phyloP scores from a whole-genome alignment of 2,113 vertebrate genomes.

The Oreamnos americanus region DNA sequence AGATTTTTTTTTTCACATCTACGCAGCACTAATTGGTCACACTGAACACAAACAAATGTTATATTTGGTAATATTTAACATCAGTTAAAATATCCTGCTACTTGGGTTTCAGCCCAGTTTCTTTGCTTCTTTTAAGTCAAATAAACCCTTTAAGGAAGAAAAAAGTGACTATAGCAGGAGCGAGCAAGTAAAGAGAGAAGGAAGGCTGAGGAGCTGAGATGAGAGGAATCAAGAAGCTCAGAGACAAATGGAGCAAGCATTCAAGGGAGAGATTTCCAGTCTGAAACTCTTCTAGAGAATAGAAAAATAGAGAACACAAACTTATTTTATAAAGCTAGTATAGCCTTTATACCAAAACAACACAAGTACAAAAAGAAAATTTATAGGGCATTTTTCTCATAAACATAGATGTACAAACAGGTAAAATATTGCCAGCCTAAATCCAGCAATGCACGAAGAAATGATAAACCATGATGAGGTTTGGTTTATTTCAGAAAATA shows the following conservation, averaged over 20 bases:
- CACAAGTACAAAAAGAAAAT: not conserved
- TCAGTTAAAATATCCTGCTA: conserved; percentile 17
- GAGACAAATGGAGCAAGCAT: not conserved
- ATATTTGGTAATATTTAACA: conserved; percentile 22
- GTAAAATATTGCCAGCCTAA: not conserved
- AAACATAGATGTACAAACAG: not conserved
- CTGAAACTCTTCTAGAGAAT: not conserved
- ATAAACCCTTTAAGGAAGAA: not conserved
- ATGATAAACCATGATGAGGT: not conserved
- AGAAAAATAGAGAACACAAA: not conserved
- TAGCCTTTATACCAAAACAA: not conserved
- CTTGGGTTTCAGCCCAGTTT: not conserved
- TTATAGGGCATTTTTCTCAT: not conserved
- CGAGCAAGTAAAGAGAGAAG: not conserved
- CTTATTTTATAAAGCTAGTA: not conserved
- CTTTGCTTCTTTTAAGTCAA: conserved; percentile 15
- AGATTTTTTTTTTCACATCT: not conserved
- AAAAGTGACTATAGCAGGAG: not conserved
- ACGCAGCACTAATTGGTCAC: conserved; percentile 24
- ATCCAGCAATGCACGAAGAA: not conserved
- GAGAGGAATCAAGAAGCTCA: not conserved
- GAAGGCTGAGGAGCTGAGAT: not conserved
- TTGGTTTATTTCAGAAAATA: not conserved
- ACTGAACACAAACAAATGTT: conserved; percentile 18
- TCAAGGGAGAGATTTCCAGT: not conserved